phyloP scores from a whole-genome alignment of 2,113 vertebrate genomes.

The Varanus salvator region DNA sequence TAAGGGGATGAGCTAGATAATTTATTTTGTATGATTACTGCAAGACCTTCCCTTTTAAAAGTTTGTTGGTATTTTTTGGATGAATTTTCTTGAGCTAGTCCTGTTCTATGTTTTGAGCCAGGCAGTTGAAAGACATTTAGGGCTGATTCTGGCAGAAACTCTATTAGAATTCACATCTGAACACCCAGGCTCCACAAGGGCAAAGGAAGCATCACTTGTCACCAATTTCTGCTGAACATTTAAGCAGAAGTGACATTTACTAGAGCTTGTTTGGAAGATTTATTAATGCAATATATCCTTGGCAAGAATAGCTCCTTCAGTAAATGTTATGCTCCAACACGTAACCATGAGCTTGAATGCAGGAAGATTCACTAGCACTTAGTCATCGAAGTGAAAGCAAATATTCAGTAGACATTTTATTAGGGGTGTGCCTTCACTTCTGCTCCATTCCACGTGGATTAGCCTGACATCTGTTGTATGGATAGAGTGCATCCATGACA shows the following conservation, averaged over 20 bases:
- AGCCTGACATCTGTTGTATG: slow-evolving; percentile 58
- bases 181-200: slow-evolving; percentile 48
- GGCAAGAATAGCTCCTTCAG: slow-evolving; percentile 65
- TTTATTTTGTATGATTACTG: neutral
- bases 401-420: slow-evolving; percentile 73
- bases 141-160: slow-evolving; percentile 22
- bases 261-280: slow-evolving; percentile 68
- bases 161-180: slow-evolving; percentile 44
- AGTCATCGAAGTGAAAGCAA: slow-evolving; percentile 64
- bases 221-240: slow-evolving; percentile 63
- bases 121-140: slow-evolving; percentile 39
- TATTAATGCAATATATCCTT: slow-evolving; percentile 63
- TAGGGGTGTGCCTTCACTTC: slow-evolving; percentile 60
- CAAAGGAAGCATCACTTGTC: slow-evolving; percentile 59
- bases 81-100: slow-evolving; percentile 13
- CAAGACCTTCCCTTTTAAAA: slow-evolving; percentile 25
- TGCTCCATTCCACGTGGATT: slow-evolving; percentile 67
- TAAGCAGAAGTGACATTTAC: slow-evolving; percentile 73
- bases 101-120: slow-evolving; percentile 18
- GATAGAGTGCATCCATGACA: slow-evolving; percentile 52
- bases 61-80: slow-evolving; percentile 20
- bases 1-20: neutral
- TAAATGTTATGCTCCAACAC: slow-evolving; percentile 66
- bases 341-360: slow-evolving; percentile 55
- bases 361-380: slow-evolving; percentile 31